A percentile compares a stretch with the other conserved stretches of the same genome.
These are phyloP conservation scores for Sparus aurata DNA, from an alignment of 2,797 vertebrate species.

Conservation along the genomic window DNA sequence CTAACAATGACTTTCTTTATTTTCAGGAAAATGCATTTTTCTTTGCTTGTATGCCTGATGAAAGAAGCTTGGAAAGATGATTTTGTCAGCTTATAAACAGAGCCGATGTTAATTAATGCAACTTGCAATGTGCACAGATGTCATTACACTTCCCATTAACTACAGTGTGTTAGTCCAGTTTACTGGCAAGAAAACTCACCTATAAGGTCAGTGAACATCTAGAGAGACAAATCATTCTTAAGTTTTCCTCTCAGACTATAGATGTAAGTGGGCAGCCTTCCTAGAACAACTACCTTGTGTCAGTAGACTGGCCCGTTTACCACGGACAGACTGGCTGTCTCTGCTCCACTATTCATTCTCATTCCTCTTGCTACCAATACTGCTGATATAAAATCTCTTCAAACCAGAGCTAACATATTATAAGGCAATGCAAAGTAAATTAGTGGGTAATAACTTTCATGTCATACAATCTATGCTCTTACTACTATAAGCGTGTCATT, in stretches of 20 bases:
- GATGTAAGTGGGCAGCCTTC: background rate
- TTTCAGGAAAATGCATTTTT: background rate
- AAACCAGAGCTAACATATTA: background rate
- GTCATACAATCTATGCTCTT: background rate
- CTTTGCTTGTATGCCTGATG: background rate
- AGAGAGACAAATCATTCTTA: background rate
- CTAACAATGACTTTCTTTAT: background rate
- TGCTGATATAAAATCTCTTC: background rate
- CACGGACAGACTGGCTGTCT: background rate
- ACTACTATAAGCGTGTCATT: background rate
- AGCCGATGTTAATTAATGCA: background rate
- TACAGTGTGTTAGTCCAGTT: background rate
- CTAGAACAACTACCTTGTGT: background rate
- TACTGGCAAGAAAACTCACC: background rate
- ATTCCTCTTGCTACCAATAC: background rate
- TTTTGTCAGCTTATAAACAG: background rate
- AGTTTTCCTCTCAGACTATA: background rate
- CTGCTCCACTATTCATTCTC: background rate
- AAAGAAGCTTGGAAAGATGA: background rate
- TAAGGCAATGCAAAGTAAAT: background rate
- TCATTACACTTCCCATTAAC: background rate
- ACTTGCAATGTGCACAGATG: background rate
- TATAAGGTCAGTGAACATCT: background rate
- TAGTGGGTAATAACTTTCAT: conserved; percentile 2
- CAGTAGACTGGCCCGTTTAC: background rate